A percentile compares a stretch with the other conserved stretches of the same genome.
phyloP scores from a whole-genome alignment of 2,797 vertebrate species.

The Xiphorhynchus erythropygius region DNA sequence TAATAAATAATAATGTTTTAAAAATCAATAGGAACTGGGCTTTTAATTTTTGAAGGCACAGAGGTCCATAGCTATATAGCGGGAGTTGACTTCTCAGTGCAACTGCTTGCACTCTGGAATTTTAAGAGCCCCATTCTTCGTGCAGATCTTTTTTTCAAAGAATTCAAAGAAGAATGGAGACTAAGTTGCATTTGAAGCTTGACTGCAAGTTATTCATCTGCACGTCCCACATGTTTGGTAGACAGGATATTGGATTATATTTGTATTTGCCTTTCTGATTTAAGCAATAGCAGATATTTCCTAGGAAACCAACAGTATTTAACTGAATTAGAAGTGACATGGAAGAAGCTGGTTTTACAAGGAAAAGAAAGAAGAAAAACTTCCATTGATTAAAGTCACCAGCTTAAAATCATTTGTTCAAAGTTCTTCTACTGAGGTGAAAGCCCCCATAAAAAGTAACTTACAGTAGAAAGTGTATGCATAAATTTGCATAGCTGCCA shows the following conservation, averaged over 20 bases:
- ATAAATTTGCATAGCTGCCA: background rate
- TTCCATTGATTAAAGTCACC: background rate
- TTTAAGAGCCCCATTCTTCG: background rate
- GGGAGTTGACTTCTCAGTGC: background rate
- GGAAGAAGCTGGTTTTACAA: background rate
- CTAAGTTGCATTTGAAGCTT: background rate
- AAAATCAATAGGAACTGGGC: fast-evolving
- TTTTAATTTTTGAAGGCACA: background rate
- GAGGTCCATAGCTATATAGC: background rate
- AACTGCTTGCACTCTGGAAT: background rate
- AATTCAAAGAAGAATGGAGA: background rate
- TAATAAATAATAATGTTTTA: background rate
- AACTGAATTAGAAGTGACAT: background rate
- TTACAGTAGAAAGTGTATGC: background rate
- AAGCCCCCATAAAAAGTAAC: background rate
- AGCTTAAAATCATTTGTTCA: background rate
- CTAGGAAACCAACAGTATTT: background rate
- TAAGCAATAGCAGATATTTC: background rate
- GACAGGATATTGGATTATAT: background rate
- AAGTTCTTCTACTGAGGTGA: background rate
- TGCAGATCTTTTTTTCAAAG: background rate
- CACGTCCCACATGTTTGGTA: fast-evolving
- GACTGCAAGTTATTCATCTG: background rate
- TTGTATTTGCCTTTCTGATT: background rate
- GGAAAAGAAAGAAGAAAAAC: background rate